Percentiles rank a stretch among this genome's conserved stretches.
Evolutionary conservation across 2,113 vertebrate genomes (phyloP).

Genomic region (Mohoua ochrocephala): DNA sequence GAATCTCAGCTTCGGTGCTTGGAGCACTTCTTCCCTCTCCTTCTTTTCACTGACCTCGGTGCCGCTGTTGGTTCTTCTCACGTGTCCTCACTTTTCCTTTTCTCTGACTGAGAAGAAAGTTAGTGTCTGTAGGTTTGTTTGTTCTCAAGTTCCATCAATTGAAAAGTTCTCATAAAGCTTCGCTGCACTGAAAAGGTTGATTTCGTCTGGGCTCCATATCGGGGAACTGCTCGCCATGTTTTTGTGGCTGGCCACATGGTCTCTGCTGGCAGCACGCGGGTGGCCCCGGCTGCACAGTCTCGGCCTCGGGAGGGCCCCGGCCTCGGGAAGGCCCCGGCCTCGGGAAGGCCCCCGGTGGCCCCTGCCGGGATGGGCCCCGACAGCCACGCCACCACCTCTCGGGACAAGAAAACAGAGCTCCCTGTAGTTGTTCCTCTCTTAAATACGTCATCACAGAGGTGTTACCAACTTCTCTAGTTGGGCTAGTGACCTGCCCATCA

Average conservation of each 20-base stretch:
- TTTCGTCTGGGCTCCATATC: background rate
- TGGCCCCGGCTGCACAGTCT: too few species aligned
- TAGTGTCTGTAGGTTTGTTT: background rate
- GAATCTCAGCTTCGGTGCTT: background rate
- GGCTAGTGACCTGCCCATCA: background rate
- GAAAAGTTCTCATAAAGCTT: background rate
- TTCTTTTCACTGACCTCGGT: background rate
- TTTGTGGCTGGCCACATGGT: background rate
- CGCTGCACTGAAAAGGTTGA: background rate
- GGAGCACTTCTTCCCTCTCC: background rate
- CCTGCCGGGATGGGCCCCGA: too few species aligned
- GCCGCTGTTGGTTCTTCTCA: rapidly evolving
- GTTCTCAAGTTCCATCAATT: background rate
- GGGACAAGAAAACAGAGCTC: background rate
- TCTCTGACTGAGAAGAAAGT: background rate
- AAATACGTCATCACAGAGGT: too few species aligned
- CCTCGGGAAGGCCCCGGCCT: background rate
- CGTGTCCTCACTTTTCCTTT: background rate
- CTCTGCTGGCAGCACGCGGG: rapidly evolving
- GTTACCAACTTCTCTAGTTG: background rate
- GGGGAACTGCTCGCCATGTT: background rate
- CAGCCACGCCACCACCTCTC: background rate
- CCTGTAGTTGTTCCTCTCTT: background rate
- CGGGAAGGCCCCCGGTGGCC: too few species aligned
- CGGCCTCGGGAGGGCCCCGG: too few species aligned